Evolutionary conservation across 2,113 vertebrate species (phyloP).

Genomic region (Saguinus midas): DNA sequence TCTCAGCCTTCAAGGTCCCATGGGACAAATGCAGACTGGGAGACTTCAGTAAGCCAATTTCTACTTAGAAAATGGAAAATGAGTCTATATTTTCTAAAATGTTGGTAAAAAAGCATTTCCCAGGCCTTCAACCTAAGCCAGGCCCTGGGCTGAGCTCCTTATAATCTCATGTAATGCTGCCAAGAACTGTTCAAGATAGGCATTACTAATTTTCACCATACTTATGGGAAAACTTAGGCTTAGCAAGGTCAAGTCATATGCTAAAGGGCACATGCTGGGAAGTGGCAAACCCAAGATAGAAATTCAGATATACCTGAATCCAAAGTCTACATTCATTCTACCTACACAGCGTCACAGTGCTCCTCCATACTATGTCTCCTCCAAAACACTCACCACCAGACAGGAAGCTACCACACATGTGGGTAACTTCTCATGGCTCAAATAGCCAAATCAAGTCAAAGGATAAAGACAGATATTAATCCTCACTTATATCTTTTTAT

Average conservation of each 20-base stretch:
- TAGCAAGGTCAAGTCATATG: not conserved
- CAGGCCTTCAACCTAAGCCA: not conserved
- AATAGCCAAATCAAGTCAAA: not conserved
- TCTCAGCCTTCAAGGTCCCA: not conserved
- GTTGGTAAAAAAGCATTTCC: not conserved
- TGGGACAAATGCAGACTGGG: not conserved
- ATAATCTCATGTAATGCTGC: not conserved
- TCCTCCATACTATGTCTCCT: not conserved
- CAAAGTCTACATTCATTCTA: not conserved
- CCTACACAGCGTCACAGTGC: rapidly evolving
- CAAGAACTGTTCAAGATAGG: not conserved
- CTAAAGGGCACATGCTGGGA: not conserved
- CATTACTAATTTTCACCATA: not conserved
- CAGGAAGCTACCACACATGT: not conserved
- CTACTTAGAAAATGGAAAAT: not conserved
- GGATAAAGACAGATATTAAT: not conserved
- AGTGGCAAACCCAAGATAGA: not conserved
- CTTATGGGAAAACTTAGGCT: not conserved
- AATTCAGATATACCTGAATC: not conserved
- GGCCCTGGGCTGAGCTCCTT: too few species aligned
- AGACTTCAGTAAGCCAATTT: not conserved
- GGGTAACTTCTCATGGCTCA: not conserved
- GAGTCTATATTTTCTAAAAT: not conserved
- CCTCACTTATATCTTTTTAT: not conserved
- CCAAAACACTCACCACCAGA: not conserved